Base-by-base conservation (phyloP, 2,113 vertebrate genomes). In the Gymnorhina tibicen region DNA sequence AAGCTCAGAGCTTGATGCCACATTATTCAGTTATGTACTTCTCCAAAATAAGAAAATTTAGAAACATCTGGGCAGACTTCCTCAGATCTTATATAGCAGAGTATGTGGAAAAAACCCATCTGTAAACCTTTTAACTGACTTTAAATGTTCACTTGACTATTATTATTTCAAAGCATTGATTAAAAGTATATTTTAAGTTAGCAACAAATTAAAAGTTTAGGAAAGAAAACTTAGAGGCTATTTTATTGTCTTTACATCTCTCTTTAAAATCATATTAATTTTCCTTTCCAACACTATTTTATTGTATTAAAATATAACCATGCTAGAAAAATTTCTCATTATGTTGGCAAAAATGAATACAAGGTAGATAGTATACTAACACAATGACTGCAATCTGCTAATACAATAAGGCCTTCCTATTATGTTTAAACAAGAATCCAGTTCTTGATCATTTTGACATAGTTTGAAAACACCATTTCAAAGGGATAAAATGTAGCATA, bases 321-420 rank as follows among this genome's bases (percentile, higher is more conserved):
- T 52, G 49, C 28, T 35, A 73, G 80, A 95, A 92, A 95, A 96
- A 79, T 23, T 91, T 96, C 83, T 93, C 93, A 97, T 97, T 97
- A 92, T 87, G 82, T 76, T 90, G 91, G 85, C 67, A 96, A 95
- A 96, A 97, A 96, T 67, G 52, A 97, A 96, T 76, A 92, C 63
- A 93, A 91, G 81, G 89, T 93, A 97, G 96, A 96, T 91, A 97
- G 84, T 93, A 94, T 88, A 95, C 68, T 77, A 93, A 95, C 93
- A 97, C 94, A 97, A 95, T 87, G 87, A 91, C 86, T 94, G 72
- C 85, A 96, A 97, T 96, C 95, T 97, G 75, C 89, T 97, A 94
- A 96, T 95, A 97, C 84, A 97, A 77, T 90, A 95, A 73, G 26
- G 63, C 78, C 94, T 94, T 91, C 84, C 63, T 76, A 87, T 77